phyloP scores from a whole-genome alignment of 1,140 invertebrate species.

The Hetaerina americana region DNA sequence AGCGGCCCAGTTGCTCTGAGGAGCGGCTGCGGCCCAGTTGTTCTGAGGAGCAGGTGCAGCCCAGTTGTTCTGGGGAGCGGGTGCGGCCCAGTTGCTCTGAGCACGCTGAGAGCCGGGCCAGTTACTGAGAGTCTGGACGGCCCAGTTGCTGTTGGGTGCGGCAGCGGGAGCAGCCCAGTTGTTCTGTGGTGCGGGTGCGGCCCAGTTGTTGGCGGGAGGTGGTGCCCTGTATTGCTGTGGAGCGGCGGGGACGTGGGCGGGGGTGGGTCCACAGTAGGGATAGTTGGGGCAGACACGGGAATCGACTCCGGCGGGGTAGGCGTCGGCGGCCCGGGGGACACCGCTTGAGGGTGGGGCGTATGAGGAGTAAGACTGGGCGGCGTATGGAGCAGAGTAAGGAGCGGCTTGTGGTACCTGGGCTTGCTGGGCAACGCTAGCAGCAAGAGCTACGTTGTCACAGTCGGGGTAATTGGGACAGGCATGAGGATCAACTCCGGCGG shows the following conservation, averaged over 20 bases:
- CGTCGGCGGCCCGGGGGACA: slow-evolving; percentile 19
- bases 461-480: slow-evolving; percentile 15
- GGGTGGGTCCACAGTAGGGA: slow-evolving; percentile 7
- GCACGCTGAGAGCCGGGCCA: no score
- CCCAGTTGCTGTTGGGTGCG: no score
- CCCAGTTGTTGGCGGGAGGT: not conserved
- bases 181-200: not conserved
- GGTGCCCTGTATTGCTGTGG: not conserved
- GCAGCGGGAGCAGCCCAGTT: not conserved
- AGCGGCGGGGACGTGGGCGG: not conserved
- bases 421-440: not conserved
- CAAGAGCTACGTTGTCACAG: slow-evolving; percentile 11
- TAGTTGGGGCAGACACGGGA: slow-evolving; percentile 14
- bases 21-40: no score
- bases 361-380: slow-evolving; percentile 16
- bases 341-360: slow-evolving; percentile 18
- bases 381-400: not conserved
- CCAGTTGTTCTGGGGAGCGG: no score
- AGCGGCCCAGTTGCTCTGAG: no score
- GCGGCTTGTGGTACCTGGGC: not conserved
- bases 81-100: no score
- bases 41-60: not conserved
- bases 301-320: slow-evolving; percentile 11
- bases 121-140: no score
- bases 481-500: slow-evolving; percentile 12